Evolutionary conservation across 2,113 vertebrate species (phyloP), one percentile per base, ranked within the genome.

Genomic region (Malaclemys terrapin): DNA sequence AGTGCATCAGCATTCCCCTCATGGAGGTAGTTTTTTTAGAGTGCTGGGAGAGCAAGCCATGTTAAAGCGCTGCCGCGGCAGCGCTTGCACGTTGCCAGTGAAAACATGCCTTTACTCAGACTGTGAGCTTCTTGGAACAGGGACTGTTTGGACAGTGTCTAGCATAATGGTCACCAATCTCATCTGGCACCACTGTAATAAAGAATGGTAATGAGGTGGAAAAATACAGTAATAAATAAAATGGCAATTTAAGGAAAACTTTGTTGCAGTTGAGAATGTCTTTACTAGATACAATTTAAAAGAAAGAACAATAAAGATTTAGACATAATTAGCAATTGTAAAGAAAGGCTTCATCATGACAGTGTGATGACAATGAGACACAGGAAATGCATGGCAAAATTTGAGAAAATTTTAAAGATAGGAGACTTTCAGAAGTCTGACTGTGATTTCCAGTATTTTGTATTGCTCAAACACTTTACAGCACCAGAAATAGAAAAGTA

Each of bases 321-420:
- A 35, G 59, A 24, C 13, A 89, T 94, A 96, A 81, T 79, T 76
- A 94, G 69, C 62, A 88, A 72, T 24, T 89, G n/a, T 56, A 89
- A 65, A 24, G 52, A 93, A 76, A 78, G 54, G 11, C 82, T 93
- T 76, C 0, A 5, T 85, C 62, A 47, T 45, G 45, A 79, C 69
- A 93, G 90, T 81, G 80, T 93, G 62, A 69, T 81, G 38, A 94
- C 62, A 91, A 80, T 24, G 45, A 93, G 89, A 89, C 93, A 97
- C 93, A 97, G 95, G 94, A 97, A 96, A 96, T 96, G 87, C 96
- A 96, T 91, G 93, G 88, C 42, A 78, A 12, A 27, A 95, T 83
- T 95, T 88, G 90, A 56, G 31, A 88, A 92, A 95, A 90, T 53
- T 87, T 95, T 93, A 97, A 94, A 86, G 83, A 42, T 87, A 91